phyloP scores from a whole-genome alignment of 2,113 vertebrate species.

The Nothocercus julius region DNA sequence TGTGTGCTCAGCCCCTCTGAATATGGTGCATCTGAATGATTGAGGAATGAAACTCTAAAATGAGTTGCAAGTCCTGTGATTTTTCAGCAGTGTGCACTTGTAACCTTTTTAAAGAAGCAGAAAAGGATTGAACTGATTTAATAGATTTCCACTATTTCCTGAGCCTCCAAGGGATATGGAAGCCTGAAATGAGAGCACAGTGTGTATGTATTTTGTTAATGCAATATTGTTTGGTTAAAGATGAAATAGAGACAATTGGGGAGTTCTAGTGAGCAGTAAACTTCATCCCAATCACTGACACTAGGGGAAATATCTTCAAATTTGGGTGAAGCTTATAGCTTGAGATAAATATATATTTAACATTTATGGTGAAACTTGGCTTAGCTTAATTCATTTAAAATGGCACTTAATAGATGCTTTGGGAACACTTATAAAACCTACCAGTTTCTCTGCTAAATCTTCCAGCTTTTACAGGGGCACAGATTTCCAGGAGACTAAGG shows the following conservation, averaged over 20 bases:
- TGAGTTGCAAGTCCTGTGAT: background rate
- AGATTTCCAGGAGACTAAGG: background rate
- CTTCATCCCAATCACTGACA: background rate
- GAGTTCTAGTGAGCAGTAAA: background rate
- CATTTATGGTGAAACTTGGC: background rate
- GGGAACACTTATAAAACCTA: background rate
- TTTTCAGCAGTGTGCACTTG: background rate
- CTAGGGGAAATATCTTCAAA: background rate
- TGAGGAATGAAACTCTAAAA: background rate
- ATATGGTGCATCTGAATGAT: background rate
- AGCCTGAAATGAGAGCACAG: background rate
- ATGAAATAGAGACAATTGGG: conserved; percentile 4
- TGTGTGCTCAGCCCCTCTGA: background rate
- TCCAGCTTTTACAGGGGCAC: background rate
- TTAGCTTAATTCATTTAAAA: conserved; percentile 6
- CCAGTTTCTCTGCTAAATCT: background rate
- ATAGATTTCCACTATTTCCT: background rate
- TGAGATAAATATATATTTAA: background rate
- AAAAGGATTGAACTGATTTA: background rate
- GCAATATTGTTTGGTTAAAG: background rate
- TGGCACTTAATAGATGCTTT: background rate
- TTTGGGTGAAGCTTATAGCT: background rate
- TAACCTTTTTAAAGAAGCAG: background rate
- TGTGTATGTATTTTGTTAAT: background rate
- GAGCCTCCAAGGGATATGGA: background rate